Evolutionary conservation across 2,797 vertebrate species (phyloP).

Genomic region (Sebastes nivosus): DNA sequence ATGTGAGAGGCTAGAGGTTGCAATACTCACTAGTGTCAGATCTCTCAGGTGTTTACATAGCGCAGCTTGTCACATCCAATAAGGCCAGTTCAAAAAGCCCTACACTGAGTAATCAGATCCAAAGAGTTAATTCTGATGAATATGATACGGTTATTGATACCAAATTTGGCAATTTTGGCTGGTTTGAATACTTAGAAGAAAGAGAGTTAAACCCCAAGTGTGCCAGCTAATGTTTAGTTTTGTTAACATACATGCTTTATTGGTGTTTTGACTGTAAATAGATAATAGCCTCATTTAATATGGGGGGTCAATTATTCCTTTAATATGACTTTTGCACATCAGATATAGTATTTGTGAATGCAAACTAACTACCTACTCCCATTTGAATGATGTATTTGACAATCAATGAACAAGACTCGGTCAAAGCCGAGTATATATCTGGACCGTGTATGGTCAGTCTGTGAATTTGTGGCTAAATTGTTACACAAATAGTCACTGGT

Average conservation of each 20-base stretch:
- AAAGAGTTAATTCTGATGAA: background rate
- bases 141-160: background rate
- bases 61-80: background rate
- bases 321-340: background rate
- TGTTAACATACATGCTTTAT: background rate
- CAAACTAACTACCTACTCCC: background rate
- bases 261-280: background rate
- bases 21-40: background rate
- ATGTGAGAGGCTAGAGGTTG: background rate
- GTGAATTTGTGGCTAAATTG: no score
- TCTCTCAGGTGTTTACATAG: background rate
- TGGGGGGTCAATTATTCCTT: background rate
- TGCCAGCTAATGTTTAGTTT: background rate
- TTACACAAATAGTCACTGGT: no score
- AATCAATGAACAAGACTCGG: background rate
- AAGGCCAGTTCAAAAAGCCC: background rate
- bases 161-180: background rate
- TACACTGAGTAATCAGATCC: background rate
- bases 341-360: background rate
- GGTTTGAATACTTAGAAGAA: background rate
- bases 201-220: background rate
- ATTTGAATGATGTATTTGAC: background rate
- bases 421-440: no score
- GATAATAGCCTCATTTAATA: background rate
- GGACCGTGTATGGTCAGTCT: no score